Conservation (phyloP, 2,113 vertebrate species). For the Bagarius yarrelli region DNA sequence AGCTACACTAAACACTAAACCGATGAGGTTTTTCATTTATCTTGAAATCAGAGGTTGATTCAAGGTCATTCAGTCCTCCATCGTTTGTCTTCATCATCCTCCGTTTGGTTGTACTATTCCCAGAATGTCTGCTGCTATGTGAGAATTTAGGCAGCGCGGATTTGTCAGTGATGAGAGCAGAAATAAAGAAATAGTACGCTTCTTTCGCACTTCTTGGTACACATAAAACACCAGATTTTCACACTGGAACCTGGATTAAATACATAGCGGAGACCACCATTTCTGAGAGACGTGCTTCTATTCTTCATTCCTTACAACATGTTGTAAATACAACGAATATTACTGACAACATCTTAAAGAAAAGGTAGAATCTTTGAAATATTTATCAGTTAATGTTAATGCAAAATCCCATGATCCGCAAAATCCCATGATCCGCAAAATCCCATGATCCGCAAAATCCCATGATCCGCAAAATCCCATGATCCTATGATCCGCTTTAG, state of each 20-base stretch:
- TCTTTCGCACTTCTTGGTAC: not conserved
- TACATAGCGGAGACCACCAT: too few relatives aligned
- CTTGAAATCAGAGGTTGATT: not conserved
- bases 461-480: too few relatives aligned
- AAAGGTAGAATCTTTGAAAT: not conserved
- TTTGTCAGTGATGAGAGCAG: not conserved
- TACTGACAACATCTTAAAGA: not conserved
- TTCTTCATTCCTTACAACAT: not conserved
- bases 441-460: too few relatives aligned
- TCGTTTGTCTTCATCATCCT: not conserved
- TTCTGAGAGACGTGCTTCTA: not conserved
- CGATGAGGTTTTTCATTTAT: not conserved
- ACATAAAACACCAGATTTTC: too few relatives aligned
- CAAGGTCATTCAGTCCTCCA: not conserved
- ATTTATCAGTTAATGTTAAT: too few relatives aligned
- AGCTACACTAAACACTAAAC: not conserved
- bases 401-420: too few relatives aligned
- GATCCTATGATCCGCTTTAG: not conserved
- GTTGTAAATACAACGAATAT: not conserved
- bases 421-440: too few relatives aligned
- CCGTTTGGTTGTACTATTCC: not conserved
- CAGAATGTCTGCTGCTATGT: not conserved
- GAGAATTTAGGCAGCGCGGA: not conserved
- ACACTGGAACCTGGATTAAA: too few relatives aligned
- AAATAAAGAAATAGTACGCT: not conserved